Conservation (phyloP, 2,113 vertebrate genomes). For the Lonchura striata region DNA sequence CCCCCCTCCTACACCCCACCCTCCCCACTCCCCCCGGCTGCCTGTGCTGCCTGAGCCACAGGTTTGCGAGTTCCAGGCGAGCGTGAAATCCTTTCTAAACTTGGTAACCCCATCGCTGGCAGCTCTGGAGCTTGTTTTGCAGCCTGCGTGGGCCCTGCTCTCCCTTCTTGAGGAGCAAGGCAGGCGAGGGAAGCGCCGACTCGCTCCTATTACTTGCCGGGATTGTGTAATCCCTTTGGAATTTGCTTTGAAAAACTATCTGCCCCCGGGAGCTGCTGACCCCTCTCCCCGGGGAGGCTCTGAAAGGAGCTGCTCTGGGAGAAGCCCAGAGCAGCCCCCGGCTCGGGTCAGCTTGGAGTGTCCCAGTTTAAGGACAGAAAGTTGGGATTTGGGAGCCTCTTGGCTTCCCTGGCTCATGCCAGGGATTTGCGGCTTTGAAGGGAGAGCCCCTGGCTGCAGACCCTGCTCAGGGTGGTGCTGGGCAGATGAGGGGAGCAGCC, state of each 20-base stretch:
- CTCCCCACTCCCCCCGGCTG: neutral
- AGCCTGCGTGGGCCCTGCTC: neutral
- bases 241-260: slow-evolving; percentile 66
- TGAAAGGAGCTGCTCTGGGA: neutral
- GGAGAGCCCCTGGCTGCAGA: neutral
- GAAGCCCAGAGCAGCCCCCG: neutral
- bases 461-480: neutral
- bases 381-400: neutral
- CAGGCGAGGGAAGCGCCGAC: neutral
- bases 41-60: neutral
- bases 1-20: fast-evolving
- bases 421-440: neutral
- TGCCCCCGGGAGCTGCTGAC: neutral
- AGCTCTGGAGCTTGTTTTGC: slow-evolving; percentile 37
- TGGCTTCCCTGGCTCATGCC: neutral
- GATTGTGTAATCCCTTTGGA: slow-evolving; percentile 57
- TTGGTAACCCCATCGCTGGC: neutral
- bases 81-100: slow-evolving; percentile 48
- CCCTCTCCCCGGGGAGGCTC: neutral
- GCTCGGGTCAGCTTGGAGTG: neutral
- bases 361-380: neutral
- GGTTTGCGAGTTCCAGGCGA: slow-evolving; percentile 5
- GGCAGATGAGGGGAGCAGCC: neutral
- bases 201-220: slow-evolving; percentile 22
- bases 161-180: slow-evolving; percentile 35